Evolutionary conservation across 1,140 invertebrate genomes (phyloP), one percentile per base, ranked within the genome.

Genomic region (Hyles euphorbiae): DNA sequence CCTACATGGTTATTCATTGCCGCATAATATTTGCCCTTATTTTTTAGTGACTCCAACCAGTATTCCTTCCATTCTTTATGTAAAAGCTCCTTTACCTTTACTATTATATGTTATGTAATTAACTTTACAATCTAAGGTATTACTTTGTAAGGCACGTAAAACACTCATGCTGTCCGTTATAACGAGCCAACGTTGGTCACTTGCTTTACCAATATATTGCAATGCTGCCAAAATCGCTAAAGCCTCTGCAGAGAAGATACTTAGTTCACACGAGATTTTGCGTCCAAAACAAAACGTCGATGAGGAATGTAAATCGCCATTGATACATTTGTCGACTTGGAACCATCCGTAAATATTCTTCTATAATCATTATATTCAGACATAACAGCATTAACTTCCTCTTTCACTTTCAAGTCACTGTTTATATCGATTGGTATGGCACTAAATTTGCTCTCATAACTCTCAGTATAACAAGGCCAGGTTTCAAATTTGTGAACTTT

Each of bases 161-260:
- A 51, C 50, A 33, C 22, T 33, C 50, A 51, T 51, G 22, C 50
- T 33, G n/a, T 51, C 50, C n/a, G 22, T 34, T n/a, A 51, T 34
- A 6, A 51, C 8, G 9, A 51, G 46, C 22, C 53, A 52, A 11
- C 22, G 7, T 5, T 48, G 7, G 3, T 48, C n/a, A 12, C 11
- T 48, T 48, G 5, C 46, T 48, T 48, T 2, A 12, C 11, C 6
- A 4, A 48, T 48, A 48, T 48, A 48, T 48, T 48, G n/a, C n/a
- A 48, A 48, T 11, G 46, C n/a, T n/a, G 6, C 5, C n/a, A 48
- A 48, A n/a, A 48, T 48, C 6, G 46, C 46, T 6, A 48, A 22
- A 12, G 46, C 10, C 22, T 48, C 46, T 2, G 46, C 46, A 5
- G 46, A 12, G 3, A 48, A 48, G 22, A 48, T 48, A 22, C 46